Evolutionary conservation across 1,140 invertebrate genomes (phyloP), one percentile per base, ranked within the genome.

Genomic region (Pogonognathellus flavescens): DNA sequence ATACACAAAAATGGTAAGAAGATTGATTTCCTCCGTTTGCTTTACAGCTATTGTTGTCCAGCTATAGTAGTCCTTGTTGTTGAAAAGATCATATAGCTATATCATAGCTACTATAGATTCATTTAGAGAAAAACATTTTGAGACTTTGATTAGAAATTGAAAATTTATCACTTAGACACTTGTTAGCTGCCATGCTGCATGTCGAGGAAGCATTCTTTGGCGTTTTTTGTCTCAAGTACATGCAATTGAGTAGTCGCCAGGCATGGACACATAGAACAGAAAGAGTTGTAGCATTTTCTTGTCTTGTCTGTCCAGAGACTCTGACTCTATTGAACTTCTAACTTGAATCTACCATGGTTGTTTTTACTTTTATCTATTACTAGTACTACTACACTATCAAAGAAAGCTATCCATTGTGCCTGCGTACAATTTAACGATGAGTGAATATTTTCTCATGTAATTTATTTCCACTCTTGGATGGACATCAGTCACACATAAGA

Each of bases 391-490:
- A 25, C 10, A 25, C 14, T 10, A 25, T 20, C 13, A 8, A 10
- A 20, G 18, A 60, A 1, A 31, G 18, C n/a, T 11, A 59, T 16
- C 16, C 6, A 14, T 4, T 50, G 31, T 76, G 16, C 18, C 5
- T 50, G n/a, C 41, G 10, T 76, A 49, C 70, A 76, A 49, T 76
- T 14, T 50, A 49, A 76, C 14, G 31, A 76, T 76, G 70, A 76
- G 70, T 49, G 41, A 76, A 49, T 76, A 76, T 76, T 76, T 31
- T 50, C 70, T 31, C 41, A 50, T 76, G 70, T 49, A 31, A 76
- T 76, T 76, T 76, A 25, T 76, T 41, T 41, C 31, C 31, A 41
- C 41, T 76, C 70, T 76, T 31, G 5, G 70, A 25, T 20, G 14
- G 70, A 76, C 70, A 76, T 50, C 41, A 50, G 25, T 76, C 70